Evolutionary conservation across 2,888 invertebrate species (phyloP).

Genomic region (Cistogaster globosa): DNA sequence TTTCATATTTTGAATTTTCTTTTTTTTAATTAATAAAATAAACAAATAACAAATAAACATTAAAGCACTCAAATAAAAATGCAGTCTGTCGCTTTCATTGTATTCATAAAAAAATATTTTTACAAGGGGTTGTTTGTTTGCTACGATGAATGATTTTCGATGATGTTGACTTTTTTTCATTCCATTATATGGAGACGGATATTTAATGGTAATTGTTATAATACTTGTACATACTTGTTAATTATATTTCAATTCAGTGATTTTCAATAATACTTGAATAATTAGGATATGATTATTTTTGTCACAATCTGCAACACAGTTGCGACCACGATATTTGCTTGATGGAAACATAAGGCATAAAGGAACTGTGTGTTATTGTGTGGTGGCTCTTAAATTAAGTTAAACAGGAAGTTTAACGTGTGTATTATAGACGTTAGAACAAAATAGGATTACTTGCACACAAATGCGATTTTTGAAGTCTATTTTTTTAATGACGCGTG

Average conservation of each 20-base stretch:
- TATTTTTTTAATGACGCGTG: conserved; percentile 35
- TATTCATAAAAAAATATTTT: background rate
- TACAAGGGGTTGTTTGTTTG: conserved; percentile 48
- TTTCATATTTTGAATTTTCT: too few species aligned
- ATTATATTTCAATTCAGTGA: conserved; percentile 78
- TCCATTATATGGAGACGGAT: conserved; percentile 13
- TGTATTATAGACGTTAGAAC: conserved; percentile 23
- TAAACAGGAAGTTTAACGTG: conserved; percentile 67
- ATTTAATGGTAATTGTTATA: conserved; percentile 56
- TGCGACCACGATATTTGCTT: conserved; percentile 9
- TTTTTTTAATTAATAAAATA: too few species aligned
- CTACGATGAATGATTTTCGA: conserved; percentile 14
- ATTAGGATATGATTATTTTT: conserved; percentile 75
- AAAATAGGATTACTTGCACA: conserved; percentile 54
- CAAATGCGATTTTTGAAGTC: conserved; percentile 7
- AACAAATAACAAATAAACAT: too few species aligned
- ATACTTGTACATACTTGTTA: conserved; percentile 73
- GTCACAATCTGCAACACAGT: conserved; percentile 40
- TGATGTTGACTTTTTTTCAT: conserved; percentile 42
- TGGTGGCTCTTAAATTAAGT: conserved; percentile 62
- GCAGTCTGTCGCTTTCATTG: conserved; percentile 30
- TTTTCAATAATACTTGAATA: conserved; percentile 80
- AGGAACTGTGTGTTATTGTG: conserved; percentile 29
- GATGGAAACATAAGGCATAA: background rate
- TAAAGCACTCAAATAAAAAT: background rate